Percentiles rank a stretch among this genome's conserved stretches.
Conservation (phyloP, 1,140 invertebrate genomes). For the Bradysia coprophila region DNA sequence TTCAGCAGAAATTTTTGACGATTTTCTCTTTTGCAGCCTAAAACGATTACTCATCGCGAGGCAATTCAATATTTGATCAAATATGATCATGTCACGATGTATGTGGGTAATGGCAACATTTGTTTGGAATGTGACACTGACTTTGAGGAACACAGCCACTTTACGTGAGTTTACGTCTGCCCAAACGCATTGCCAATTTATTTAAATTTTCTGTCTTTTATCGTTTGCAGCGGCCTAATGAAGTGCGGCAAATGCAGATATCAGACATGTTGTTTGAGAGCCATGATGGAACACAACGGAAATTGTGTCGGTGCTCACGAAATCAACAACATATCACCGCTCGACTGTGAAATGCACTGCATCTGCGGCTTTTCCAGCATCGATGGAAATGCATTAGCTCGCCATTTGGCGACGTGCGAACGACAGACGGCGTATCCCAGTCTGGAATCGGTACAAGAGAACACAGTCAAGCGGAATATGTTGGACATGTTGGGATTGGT, state of each 20-base stretch:
- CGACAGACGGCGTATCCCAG: conserved; percentile 39
- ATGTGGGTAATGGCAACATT: background rate
- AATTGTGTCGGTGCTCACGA: conserved; percentile 31
- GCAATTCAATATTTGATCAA: background rate
- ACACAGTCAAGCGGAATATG: conserved; percentile 32
- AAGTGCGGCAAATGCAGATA: conserved; percentile 57
- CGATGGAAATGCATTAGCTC: conserved; percentile 45
- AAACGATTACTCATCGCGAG: background rate
- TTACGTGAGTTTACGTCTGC: background rate
- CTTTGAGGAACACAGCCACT: conserved; percentile 3
- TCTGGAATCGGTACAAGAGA: conserved; percentile 31
- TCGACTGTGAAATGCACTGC: conserved; percentile 45
- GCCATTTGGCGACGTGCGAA: conserved; percentile 39
- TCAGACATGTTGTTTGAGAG: conserved; percentile 51
- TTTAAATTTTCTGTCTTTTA: no score
- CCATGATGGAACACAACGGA: conserved; percentile 47
- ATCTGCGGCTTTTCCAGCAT: conserved; percentile 49
- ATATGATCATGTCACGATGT: background rate
- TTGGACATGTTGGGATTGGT: conserved; percentile 31
- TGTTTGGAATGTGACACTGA: conserved; percentile 1
- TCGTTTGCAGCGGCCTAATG: conserved; percentile 41
- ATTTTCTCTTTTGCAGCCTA: no score
- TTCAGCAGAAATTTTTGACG: no score
- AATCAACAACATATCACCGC: conserved; percentile 26
- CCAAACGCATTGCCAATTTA: no score